Evolutionary conservation across 2,797 vertebrate species (phyloP).

Genomic region (Lates japonicus): DNA sequence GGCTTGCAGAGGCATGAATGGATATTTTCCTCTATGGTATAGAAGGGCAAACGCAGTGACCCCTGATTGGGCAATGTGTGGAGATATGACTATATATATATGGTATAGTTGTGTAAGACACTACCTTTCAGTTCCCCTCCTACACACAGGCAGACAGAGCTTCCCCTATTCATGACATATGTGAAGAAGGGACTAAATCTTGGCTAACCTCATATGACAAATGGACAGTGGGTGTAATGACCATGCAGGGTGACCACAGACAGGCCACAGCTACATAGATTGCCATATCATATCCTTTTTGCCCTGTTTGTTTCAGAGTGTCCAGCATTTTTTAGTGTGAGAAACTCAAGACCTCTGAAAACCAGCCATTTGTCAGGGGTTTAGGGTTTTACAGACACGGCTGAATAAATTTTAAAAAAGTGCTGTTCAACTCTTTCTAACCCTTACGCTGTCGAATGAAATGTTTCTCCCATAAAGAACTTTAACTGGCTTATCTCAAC

Average conservation of each 20-base stretch:
- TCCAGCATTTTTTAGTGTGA: constrained; percentile 55
- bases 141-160: constrained; percentile 22
- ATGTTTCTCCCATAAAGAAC: not conserved
- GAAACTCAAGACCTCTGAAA: constrained; percentile 52
- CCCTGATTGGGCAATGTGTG: constrained; percentile 11
- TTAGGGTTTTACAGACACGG: constrained; percentile 47
- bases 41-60: not conserved
- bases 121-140: not conserved
- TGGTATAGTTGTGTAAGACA: constrained; percentile 18
- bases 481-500: not conserved
- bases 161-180: constrained; percentile 43
- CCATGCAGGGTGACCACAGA: constrained; percentile 69
- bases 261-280: constrained; percentile 50
- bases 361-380: constrained; percentile 36
- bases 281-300: constrained; percentile 58
- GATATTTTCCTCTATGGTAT: not conserved
- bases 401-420: constrained; percentile 17
- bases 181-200: constrained; percentile 32
- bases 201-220: constrained; percentile 71
- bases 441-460: not conserved
- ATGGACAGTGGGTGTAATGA: constrained; percentile 76
- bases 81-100: constrained; percentile 4
- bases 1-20: not conserved
- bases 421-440: constrained; percentile 15
- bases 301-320: constrained; percentile 37